Evolutionary conservation across 2,888 invertebrate species (phyloP).

Genomic region (Pterostichus madidus): DNA sequence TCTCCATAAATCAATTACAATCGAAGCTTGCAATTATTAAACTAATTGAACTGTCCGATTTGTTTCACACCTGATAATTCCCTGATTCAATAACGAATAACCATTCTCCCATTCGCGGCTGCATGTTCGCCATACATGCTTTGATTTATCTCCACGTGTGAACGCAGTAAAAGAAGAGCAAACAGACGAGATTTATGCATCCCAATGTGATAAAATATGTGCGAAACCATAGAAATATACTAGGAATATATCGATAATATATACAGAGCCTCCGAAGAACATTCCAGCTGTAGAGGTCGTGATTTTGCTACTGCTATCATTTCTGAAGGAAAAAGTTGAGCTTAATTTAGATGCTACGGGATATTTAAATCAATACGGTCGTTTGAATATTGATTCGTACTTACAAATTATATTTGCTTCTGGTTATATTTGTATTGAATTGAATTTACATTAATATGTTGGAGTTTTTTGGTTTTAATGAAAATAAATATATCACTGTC

Average conservation of each 20-base stretch:
- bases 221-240: background rate
- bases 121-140: background rate
- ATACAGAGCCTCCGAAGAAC: background rate
- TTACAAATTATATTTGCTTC: background rate
- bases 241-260: background rate
- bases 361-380: constrained; percentile 12
- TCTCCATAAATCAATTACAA: constrained; percentile 12
- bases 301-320: background rate
- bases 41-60: constrained; percentile 42
- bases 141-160: constrained; percentile 16
- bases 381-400: constrained; percentile 11
- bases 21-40: constrained; percentile 23
- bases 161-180: constrained; percentile 9
- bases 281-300: background rate
- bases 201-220: constrained; percentile 15
- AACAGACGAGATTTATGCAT: constrained; percentile 18
- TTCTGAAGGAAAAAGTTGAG: background rate
- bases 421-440: constrained; percentile 1
- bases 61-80: constrained; percentile 32
- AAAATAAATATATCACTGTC: background rate
- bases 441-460: constrained; percentile 8
- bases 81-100: constrained; percentile 34
- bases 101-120: constrained; percentile 4
- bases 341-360: background rate
- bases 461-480: background rate